Evolutionary conservation across 1,140 invertebrate genomes (phyloP), one percentile per base, ranked within the genome.

Genomic region (Pogonomyrmex californicus): DNA sequence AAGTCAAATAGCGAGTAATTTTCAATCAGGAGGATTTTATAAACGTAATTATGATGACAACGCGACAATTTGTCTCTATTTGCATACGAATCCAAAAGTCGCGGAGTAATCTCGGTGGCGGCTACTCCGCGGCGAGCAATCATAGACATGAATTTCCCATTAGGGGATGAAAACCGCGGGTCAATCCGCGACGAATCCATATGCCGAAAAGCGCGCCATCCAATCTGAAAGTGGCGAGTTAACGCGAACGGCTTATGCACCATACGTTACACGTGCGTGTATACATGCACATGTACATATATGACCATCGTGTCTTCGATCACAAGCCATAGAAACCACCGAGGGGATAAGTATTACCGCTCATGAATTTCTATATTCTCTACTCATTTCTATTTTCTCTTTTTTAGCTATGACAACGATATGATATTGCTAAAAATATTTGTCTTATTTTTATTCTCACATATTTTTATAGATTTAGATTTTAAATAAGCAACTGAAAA

Each of bases 171-270:
- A 89, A 89, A 73, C 79, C 86, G 86, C 88, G 91, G 86, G 65
- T 90, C 87, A 86, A 88, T 92, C 65, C 87, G 86, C 91, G 92
- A 92, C 87, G 90, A 91, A 91, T 90, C 88, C 93, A 93, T 94
- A 94, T 93, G 93, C 88, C 92, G 90, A 92, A 93, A 85, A 92
- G 87, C 88, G 54, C 83, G 77, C 89, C 79, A 88, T 93, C 93
- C 91, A 92, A 93, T 94, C 88, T 87, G 85, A 88, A 90, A 92
- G 91, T 87, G 92, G 87, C 81, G 87, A 77, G 83, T 87, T 86
- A 86, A 91, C 81, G 88, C 78, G 87, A 90, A 90, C 86, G 92
- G 89, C 91, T 91, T 92, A 90, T 91, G 89, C 86, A 79, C 90
- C 91, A 92, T 93, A 93, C 92, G 91, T 92, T 93, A 90, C 79